Conservation (phyloP, 2,888 invertebrate species). For the Acanthosepion lycidas region DNA sequence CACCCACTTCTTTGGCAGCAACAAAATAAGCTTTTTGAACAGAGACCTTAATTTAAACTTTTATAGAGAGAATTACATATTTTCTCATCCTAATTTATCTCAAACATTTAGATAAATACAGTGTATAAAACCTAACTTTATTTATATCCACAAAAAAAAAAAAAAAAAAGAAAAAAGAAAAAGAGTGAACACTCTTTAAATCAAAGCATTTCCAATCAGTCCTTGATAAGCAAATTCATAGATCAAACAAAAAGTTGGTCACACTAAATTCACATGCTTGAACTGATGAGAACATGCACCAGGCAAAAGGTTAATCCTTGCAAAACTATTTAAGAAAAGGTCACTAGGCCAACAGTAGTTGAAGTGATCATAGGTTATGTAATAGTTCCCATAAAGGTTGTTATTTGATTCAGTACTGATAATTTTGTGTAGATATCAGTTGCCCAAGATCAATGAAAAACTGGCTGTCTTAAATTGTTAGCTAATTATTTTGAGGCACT, state of each 20-base stretch:
- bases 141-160: background rate
- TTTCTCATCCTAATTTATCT: no score
- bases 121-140: background rate
- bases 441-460: background rate
- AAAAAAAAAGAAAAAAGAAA: no score
- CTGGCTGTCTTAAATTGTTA: background rate
- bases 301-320: constrained; percentile 39
- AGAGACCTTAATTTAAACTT: background rate
- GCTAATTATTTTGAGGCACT: background rate
- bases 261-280: background rate
- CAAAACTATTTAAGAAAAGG: constrained; percentile 12
- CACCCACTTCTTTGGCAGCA: background rate
- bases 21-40: background rate
- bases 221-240: background rate
- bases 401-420: background rate
- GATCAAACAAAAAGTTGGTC: background rate
- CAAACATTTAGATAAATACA: background rate
- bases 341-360: constrained; percentile 24
- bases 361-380: background rate
- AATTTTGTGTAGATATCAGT: background rate
- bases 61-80: no score
- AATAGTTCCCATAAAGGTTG: background rate
- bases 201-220: no score
- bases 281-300: constrained; percentile 36
- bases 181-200: background rate